Base-by-base conservation (phyloP, 2,113 vertebrate species). In the Trinectes maculatus region DNA sequence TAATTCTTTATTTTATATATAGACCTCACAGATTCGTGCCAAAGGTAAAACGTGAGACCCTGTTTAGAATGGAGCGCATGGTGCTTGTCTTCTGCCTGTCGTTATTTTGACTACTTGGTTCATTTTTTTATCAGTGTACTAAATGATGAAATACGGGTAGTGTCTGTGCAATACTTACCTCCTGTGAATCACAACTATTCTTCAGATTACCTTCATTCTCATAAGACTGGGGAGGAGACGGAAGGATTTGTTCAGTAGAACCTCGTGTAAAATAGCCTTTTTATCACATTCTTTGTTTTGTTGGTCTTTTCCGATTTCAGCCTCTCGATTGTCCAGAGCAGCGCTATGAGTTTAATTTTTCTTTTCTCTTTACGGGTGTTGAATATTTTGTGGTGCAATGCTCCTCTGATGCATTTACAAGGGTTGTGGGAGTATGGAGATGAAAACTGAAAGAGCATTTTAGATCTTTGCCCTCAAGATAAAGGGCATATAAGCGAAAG, bases 1-100 rank as follows among this genome's bases (percentile, higher is more conserved):
- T 84, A 92, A 92, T 70, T 93, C 77, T 3, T 77, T 89, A 47
- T 95, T 94, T 92, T 96, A 93, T 74, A 68, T 91, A 22, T 93
- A 89, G 73, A 15, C 59, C 49, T 16, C 1, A 42, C 54, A 37
- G 22, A 31, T 22, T 42, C 15, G 7, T 22, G 61, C 53, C 63
- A n/a, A 53, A 80, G 70, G 74, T 83, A 62, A 54, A 71, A 9
- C 2, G 13, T 3, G 29, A 61, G 59, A 31, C 33, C 31, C 67
- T 65, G 46, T 57, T 56, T 60, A 54, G 54, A 64, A 67, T 49
- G 65, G 60, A 75, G 51, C 49, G 46, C 70, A 46, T 62, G 16
- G 52, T 62, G 74, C 67, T 66, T 54, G 55, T 82, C 84, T 86
- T 21, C 67, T 77, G 71, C 62, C 80, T 87, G 83, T 84, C 83